These are phyloP conservation scores for Drosophila macrospina DNA, from an alignment of 2,888 invertebrate genomes.

Conservation along the genomic window DNA sequence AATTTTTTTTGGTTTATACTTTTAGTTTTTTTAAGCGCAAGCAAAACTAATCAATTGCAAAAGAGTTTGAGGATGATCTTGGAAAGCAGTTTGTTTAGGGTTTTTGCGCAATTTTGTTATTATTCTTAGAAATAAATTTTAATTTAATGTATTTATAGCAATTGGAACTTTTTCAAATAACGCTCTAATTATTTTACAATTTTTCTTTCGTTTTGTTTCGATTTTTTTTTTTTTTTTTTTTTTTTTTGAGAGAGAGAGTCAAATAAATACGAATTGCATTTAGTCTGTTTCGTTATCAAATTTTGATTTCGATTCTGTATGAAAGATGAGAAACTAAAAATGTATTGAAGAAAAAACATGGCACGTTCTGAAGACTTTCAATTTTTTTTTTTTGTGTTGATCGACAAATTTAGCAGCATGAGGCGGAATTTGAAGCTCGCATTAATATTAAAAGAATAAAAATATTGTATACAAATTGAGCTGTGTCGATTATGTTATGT, in stretches of 20 bases:
- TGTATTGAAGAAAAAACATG: constrained; percentile 59
- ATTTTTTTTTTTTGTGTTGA: constrained; percentile 19
- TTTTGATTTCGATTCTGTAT: constrained; percentile 24
- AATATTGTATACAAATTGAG: constrained; percentile 39
- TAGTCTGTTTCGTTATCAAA: constrained; percentile 13
- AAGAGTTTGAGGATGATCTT: constrained; percentile 22
- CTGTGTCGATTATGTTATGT: constrained; percentile 39
- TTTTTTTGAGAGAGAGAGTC: constrained; percentile 54
- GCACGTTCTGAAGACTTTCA: constrained; percentile 60
- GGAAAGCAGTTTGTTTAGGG: constrained; percentile 28
- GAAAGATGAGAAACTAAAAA: constrained; percentile 51
- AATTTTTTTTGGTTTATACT: background rate
- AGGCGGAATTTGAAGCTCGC: constrained; percentile 50
- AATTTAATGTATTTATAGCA: constrained; percentile 27
- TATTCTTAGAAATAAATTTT: constrained; percentile 18
- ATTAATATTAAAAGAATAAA: constrained; percentile 41
- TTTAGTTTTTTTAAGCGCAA: constrained; percentile 33
- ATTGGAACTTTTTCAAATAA: constrained; percentile 73
- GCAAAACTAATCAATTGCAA: constrained; percentile 41
- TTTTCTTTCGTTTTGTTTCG: constrained; percentile 14
- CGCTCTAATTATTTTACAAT: constrained; percentile 58
- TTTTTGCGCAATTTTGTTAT: constrained; percentile 22
- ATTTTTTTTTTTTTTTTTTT: constrained; percentile 46
- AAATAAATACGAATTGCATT: constrained; percentile 45
- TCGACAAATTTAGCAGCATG: constrained; percentile 45